A percentile compares a stretch with the other conserved stretches of the same genome.
phyloP scores from a whole-genome alignment of 2,888 invertebrate species.

The Tigriopus californicus region DNA sequence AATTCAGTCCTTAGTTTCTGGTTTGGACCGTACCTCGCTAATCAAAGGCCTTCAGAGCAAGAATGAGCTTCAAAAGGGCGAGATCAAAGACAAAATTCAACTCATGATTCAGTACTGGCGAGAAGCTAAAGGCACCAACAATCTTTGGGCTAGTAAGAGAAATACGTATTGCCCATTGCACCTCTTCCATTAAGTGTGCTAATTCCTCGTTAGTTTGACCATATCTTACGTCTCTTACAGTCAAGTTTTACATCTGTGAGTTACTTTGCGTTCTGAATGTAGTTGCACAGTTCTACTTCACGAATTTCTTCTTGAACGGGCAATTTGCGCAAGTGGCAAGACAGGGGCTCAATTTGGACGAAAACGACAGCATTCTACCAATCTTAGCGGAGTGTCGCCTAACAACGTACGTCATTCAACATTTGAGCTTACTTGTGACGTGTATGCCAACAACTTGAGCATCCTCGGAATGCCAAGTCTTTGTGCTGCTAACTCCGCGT shows the following conservation, averaged over 20 bases:
- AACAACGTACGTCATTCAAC: neutral
- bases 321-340: neutral
- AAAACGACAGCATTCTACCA: neutral
- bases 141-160: neutral
- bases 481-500: too few species aligned
- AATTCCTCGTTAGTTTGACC: too few species aligned
- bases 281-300: slow-evolving; percentile 3
- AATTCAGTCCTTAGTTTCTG: neutral
- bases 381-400: neutral
- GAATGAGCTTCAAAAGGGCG: neutral
- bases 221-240: too few species aligned
- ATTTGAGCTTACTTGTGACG: too few species aligned
- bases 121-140: neutral
- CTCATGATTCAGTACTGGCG: neutral
- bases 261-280: neutral
- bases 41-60: neutral
- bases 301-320: neutral
- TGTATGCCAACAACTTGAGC: too few species aligned
- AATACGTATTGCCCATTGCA: too few species aligned
- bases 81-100: neutral
- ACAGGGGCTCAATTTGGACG: neutral
- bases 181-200: neutral
- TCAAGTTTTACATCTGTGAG: slow-evolving; percentile 1
- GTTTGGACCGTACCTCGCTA: neutral
- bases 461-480: too few species aligned